Evolutionary conservation across 2,113 vertebrate species (phyloP).

Genomic region (Oryzias curvinotus): DNA sequence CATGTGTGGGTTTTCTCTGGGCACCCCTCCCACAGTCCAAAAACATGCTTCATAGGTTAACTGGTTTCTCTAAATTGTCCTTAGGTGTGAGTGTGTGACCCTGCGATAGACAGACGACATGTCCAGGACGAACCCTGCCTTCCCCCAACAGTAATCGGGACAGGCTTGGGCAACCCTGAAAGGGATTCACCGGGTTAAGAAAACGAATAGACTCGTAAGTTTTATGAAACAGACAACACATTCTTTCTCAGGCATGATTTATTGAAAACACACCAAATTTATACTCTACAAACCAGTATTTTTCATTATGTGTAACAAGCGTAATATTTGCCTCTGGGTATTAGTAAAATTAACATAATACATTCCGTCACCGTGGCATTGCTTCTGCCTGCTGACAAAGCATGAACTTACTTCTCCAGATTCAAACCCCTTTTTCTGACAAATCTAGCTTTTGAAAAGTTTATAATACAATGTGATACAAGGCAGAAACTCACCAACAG

Average conservation of each 20-base stretch:
- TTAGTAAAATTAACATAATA: constrained; percentile 92
- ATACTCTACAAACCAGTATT: constrained; percentile 93
- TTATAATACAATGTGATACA: constrained; percentile 92
- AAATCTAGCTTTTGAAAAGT: constrained; percentile 78
- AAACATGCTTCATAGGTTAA: too few relatives aligned
- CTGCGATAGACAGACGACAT: too few relatives aligned
- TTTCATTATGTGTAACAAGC: constrained; percentile 86
- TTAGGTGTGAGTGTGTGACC: too few relatives aligned
- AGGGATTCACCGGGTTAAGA: too few relatives aligned
- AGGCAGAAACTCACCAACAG: constrained; percentile 84
- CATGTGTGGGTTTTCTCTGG: too few relatives aligned
- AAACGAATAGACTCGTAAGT: background rate
- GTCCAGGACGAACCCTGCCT: too few relatives aligned
- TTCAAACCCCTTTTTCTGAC: constrained; percentile 76
- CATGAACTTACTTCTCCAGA: constrained; percentile 78
- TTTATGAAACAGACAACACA: constrained; percentile 23
- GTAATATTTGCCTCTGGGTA: constrained; percentile 84
- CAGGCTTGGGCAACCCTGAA: too few relatives aligned
- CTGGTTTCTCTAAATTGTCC: too few relatives aligned
- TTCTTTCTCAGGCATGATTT: constrained; percentile 89
- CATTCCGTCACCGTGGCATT: constrained; percentile 89
- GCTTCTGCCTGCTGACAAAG: constrained; percentile 81
- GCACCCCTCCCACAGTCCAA: too few relatives aligned
- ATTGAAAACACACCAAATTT: constrained; percentile 97
- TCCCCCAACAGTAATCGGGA: too few relatives aligned